Evolutionary conservation across 2,888 invertebrate genomes (phyloP), one percentile per base, ranked within the genome.

Genomic region (Chloromyia formosa): DNA sequence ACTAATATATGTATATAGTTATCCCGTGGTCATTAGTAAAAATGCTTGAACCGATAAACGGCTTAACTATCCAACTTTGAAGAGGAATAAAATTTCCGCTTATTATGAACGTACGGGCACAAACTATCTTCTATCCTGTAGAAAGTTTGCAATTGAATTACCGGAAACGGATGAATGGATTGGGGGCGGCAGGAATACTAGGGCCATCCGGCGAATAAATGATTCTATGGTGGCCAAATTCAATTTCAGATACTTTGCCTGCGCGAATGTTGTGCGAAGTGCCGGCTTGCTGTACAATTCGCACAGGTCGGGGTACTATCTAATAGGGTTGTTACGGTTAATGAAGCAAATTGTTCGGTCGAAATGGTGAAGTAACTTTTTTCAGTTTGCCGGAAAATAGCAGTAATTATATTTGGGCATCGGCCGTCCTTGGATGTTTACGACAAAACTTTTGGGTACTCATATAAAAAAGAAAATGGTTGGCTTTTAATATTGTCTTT

Each of bases 31-130:
- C 73, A 73, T 73, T 73, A 73, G 73, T 56, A 53, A 73, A 73
- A 73, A 73, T 60, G 49, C 60, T 62, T 40, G 60, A 72, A 73
- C 73, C 27, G 73, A 73, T 73, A 73, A 73, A 61, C 61, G 62
- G 73, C 61, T 73, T 73, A 62, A 73, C 60, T 53, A 40, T 42
- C 49, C 45, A 49, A 42, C 73, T 27, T 35, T 58, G 45, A 73
- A 73, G 49, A 35, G 61, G 62, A 73, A 73, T 73, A 73, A 73
- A 73, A 73, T 73, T 73, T 73, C 73, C 73, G 73, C 61, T 61
- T 61, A 73, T 73, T 73, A 73, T 42, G 49, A 58, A 49, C 66
- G 66, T 64, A 66, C 66, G 49, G 49, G 12, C 7, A 14, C 16
- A 35, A 18, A 53, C 71, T 64, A 42, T 3, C 58, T 53, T 45